These are phyloP conservation scores for Mechanitis messenoides DNA, from an alignment of 2,888 invertebrate species.

Conservation along the genomic window DNA sequence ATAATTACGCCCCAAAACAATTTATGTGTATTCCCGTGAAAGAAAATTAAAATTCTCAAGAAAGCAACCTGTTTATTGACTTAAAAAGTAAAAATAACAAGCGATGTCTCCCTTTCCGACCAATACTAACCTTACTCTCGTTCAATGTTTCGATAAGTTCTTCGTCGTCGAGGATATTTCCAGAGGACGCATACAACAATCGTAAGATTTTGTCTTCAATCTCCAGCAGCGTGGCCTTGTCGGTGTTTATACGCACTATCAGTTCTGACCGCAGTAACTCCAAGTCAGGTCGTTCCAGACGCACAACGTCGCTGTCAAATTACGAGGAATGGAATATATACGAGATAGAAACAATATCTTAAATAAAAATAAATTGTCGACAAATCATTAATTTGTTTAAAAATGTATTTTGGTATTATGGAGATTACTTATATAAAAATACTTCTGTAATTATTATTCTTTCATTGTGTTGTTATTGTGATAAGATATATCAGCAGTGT, in stretches of 20 bases:
- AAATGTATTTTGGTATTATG: too few species aligned
- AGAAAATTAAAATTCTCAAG: too few species aligned
- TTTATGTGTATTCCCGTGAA: too few species aligned
- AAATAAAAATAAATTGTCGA: background rate
- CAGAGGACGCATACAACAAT: slow-evolving; percentile 87
- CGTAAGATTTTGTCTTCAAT: slow-evolving; percentile 94
- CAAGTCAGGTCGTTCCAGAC: slow-evolving; percentile 91
- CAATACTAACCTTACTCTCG: slow-evolving; percentile 82
- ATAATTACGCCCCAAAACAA: too few species aligned
- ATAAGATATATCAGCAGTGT: too few species aligned
- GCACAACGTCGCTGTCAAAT: slow-evolving; percentile 84
- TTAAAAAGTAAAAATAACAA: too few species aligned
- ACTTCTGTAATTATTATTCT: too few species aligned
- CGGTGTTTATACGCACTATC: slow-evolving; percentile 88
- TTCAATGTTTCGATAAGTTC: slow-evolving; percentile 93
- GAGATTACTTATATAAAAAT: too few species aligned
- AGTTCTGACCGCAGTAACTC: slow-evolving; percentile 89
- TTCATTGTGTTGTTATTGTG: too few species aligned
- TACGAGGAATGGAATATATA: background rate
- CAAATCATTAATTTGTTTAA: too few species aligned
- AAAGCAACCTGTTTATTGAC: too few species aligned
- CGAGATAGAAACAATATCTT: background rate
- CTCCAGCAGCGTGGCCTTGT: slow-evolving; percentile 87
- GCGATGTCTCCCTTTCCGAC: too few species aligned
- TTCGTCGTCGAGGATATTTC: slow-evolving; percentile 95